These are phyloP conservation scores for Molothrus ater DNA, from an alignment of 2,797 vertebrate species.

Conservation along the genomic window DNA sequence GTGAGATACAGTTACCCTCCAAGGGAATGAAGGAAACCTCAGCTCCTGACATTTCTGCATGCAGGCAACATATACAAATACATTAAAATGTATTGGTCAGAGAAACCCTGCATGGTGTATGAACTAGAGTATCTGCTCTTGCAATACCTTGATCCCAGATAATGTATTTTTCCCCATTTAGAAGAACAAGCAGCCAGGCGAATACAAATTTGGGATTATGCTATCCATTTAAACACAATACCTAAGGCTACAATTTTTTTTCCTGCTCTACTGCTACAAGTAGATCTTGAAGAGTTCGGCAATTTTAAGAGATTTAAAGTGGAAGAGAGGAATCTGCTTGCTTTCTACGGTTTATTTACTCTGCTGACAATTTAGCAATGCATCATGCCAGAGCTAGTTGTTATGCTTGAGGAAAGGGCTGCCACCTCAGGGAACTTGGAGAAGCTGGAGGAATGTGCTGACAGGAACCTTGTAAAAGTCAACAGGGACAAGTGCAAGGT, in stretches of 20 bases:
- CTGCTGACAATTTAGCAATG: not conserved
- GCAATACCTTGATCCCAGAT: not conserved
- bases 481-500: not conserved
- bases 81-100: not conserved
- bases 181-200: not conserved
- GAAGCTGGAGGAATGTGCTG: not conserved
- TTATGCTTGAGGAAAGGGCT: not conserved
- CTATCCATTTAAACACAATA: not conserved
- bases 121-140: not conserved
- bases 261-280: not conserved
- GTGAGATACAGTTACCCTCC: not conserved
- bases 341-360: conserved; percentile 1
- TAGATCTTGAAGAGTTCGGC: not conserved
- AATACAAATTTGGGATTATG: not conserved
- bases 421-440: not conserved
- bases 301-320: not conserved
- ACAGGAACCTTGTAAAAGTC: not conserved
- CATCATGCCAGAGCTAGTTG: not conserved
- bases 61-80: not conserved
- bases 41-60: not conserved
- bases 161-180: not conserved
- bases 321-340: not conserved
- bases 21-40: not conserved
- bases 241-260: not conserved
- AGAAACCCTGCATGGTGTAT: not conserved